phyloP scores from a whole-genome alignment of 2,797 vertebrate species.

The Microchirus variegatus region DNA sequence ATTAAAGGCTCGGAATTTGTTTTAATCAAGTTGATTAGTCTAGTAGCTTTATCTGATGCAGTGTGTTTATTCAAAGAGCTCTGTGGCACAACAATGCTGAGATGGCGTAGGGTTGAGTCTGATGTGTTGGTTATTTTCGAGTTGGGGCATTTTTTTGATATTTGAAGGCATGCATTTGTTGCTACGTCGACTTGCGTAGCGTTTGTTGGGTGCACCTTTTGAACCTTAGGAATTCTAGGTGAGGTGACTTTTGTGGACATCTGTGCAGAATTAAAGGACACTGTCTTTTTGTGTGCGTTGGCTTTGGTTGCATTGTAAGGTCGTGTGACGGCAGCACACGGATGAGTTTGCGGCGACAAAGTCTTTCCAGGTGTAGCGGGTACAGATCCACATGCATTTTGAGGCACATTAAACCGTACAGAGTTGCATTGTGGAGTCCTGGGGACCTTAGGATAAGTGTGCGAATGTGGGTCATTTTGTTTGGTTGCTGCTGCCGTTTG shows the following conservation, averaged over 20 bases:
- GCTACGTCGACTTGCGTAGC: not conserved
- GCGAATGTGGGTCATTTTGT: conserved; percentile 49
- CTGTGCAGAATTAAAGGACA: not conserved
- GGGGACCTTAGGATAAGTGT: conserved; percentile 31
- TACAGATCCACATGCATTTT: conserved; percentile 47
- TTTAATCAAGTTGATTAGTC: conserved; percentile 2
- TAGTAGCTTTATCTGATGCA: conserved; percentile 25
- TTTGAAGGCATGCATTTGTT: conserved; percentile 5
- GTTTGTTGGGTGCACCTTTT: conserved; percentile 5
- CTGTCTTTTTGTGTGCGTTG: conserved; percentile 10
- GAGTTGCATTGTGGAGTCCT: conserved; percentile 17
- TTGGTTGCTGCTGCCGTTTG: conserved; percentile 64
- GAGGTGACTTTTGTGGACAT: conserved; percentile 9
- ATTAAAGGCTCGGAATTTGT: conserved; percentile 34
- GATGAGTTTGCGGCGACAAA: not conserved
- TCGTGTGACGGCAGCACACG: conserved; percentile 12
- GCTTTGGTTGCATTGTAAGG: conserved; percentile 5
- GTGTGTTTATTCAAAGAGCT: conserved; percentile 19
- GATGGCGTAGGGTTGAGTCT: conserved; percentile 1
- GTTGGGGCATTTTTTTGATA: conserved; percentile 3
- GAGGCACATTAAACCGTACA: conserved; percentile 23
- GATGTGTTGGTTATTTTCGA: not conserved
- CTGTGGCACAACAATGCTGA: not conserved
- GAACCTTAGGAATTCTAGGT: not conserved
- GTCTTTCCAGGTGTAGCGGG: conserved; percentile 43